phyloP scores from a whole-genome alignment of 2,888 invertebrate species.

The Rhodophaea formosa region DNA sequence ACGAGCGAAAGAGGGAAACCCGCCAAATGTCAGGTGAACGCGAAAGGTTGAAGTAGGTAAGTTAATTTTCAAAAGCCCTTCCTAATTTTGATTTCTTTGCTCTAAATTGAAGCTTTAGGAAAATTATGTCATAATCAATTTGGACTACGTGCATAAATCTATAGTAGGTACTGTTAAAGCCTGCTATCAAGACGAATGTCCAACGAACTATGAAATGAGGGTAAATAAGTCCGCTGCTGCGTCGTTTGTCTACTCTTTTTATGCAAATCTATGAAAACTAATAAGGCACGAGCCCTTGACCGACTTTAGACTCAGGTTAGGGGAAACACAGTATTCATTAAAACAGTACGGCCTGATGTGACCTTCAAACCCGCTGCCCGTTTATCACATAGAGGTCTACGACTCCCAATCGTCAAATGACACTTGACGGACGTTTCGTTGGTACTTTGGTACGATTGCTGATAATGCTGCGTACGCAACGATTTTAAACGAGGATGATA shows the following conservation, averaged over 20 bases:
- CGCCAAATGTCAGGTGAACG: conserved; percentile 3
- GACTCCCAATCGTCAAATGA: conserved; percentile 29
- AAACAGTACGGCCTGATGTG: conserved; percentile 11
- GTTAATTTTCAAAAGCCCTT: background rate
- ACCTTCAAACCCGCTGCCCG: conserved; percentile 21
- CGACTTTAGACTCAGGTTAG: background rate
- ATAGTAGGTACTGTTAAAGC: no score
- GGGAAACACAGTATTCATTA: background rate
- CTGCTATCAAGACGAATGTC: no score
- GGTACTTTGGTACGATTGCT: conserved; percentile 1
- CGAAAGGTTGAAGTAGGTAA: background rate
- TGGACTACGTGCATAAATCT: no score
- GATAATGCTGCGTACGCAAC: background rate
- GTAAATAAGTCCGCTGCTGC: no score
- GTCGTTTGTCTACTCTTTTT: background rate
- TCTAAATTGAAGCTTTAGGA: no score
- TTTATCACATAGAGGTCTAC: conserved; percentile 29
- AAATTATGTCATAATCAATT: no score
- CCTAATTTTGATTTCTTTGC: background rate
- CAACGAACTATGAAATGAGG: no score
- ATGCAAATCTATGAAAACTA: background rate
- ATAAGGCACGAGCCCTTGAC: background rate
- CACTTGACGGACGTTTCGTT: conserved; percentile 27
- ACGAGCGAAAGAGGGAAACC: conserved; percentile 21
- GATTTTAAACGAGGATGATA: background rate